phyloP scores from a whole-genome alignment of 64 coral and sea anemone genomes.

The Montipora sp. region DNA sequence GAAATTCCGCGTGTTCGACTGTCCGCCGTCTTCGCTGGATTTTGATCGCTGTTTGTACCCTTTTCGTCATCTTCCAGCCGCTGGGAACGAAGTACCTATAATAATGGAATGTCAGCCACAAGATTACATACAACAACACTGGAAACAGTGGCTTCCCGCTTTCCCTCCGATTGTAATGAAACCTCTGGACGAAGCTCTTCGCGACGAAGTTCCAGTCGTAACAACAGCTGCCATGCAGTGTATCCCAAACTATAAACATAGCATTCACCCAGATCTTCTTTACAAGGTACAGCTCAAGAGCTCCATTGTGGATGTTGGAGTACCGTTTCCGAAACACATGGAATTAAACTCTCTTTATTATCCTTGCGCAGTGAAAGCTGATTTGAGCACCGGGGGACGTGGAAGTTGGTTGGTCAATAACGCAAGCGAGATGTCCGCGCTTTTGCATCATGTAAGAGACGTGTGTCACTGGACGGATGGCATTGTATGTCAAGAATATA shows the following conservation, averaged over 20 bases:
- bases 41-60: not conserved
- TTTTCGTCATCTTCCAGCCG: conserved; percentile 22
- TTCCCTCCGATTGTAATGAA: conserved; percentile 36
- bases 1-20: conserved; percentile 48
- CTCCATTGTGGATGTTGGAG: conserved; percentile 22
- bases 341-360: not conserved
- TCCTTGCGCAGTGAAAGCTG: conserved; percentile 50
- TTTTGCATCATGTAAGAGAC: not conserved
- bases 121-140: conserved; percentile 21
- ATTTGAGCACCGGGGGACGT: conserved; percentile 1
- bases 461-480: conserved; percentile 19
- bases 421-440: not conserved
- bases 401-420: conserved; percentile 26
- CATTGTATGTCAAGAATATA: conserved; percentile 18
- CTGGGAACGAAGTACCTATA: conserved; percentile 36
- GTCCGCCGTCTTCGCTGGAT: not conserved
- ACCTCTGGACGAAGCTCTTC: conserved; percentile 43
- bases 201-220: conserved; percentile 33
- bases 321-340: conserved; percentile 8
- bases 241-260: conserved; percentile 40
- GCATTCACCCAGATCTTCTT: conserved; percentile 21
- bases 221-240: conserved; percentile 36
- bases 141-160: conserved; percentile 56
- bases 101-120: conserved; percentile 30
- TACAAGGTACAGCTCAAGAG: conserved; percentile 51